Conservation (phyloP, 2,797 vertebrate genomes). For the Characodon lateralis region DNA sequence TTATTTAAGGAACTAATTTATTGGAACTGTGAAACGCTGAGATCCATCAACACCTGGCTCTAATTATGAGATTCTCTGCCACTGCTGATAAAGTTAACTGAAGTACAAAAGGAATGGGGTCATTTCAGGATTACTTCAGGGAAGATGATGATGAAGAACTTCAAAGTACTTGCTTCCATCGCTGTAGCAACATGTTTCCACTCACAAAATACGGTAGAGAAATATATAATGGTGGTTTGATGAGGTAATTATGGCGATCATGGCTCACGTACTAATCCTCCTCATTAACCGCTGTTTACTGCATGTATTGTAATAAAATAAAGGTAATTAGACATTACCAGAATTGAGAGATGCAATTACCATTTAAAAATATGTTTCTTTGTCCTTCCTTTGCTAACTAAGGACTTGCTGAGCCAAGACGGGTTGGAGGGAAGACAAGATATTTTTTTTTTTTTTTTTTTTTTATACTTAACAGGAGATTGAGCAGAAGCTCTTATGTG, state of each 20-base stretch:
- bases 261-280: slow-evolving; percentile 34
- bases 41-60: slow-evolving; percentile 19
- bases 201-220: slow-evolving; percentile 13
- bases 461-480: slow-evolving; percentile 64
- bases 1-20: slow-evolving; percentile 8
- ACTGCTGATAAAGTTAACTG: slow-evolving; percentile 2
- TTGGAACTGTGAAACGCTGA: slow-evolving; percentile 16
- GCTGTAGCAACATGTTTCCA: slow-evolving; percentile 1
- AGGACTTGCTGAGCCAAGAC: slow-evolving; percentile 12
- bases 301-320: slow-evolving; percentile 48
- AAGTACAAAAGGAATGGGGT: slow-evolving; percentile 15
- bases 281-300: slow-evolving; percentile 70
- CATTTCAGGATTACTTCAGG: slow-evolving; percentile 21
- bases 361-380: slow-evolving; percentile 57
- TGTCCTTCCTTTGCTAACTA: slow-evolving; percentile 24
- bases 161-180: not conserved
- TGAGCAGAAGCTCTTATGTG: slow-evolving; percentile 40
- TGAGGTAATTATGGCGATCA: slow-evolving; percentile 50
- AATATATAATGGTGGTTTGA: slow-evolving; percentile 7
- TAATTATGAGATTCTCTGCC: not conserved
- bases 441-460: slow-evolving; percentile 40
- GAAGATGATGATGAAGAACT: slow-evolving; percentile 19
- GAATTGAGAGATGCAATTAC: slow-evolving; percentile 65
- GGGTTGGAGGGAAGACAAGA: slow-evolving; percentile 5
- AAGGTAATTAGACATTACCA: slow-evolving; percentile 65